phyloP scores from a whole-genome alignment of 2,113 vertebrate species.

The Nibea albiflora region DNA sequence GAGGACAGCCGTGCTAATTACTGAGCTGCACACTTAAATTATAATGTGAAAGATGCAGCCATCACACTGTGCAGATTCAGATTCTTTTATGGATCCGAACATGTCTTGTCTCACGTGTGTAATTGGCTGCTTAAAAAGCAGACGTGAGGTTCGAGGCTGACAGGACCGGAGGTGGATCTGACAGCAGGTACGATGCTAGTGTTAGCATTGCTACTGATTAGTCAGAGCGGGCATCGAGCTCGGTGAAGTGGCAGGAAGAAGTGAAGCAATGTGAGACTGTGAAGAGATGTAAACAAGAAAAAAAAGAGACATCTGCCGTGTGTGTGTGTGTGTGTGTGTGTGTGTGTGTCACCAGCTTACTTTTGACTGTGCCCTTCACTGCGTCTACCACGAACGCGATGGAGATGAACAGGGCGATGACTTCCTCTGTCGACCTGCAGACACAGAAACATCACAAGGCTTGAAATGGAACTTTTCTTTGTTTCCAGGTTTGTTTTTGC shows the following conservation, averaged over 20 bases:
- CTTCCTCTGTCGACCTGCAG: constrained; percentile 95
- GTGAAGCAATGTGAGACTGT: not conserved
- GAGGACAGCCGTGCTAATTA: not conserved
- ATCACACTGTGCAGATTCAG: not conserved
- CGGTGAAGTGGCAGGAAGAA: constrained; percentile 2
- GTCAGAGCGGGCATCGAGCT: constrained; percentile 13
- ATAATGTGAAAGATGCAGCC: not conserved
- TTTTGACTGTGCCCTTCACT: constrained; percentile 95
- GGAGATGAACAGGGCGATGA: constrained; percentile 98
- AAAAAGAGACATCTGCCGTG: not conserved
- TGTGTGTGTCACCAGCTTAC: constrained; percentile 81
- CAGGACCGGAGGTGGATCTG: constrained; percentile 1
- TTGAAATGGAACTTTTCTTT: too few relatives aligned
- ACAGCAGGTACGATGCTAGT: constrained; percentile 14
- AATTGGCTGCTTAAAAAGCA: not conserved
- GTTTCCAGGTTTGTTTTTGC: too few relatives aligned
- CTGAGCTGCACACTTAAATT: constrained; percentile 18
- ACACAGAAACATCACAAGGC: constrained; percentile 22
- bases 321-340: not conserved
- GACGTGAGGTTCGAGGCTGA: not conserved
- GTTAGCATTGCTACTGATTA: constrained; percentile 5
- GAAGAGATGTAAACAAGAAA: not conserved
- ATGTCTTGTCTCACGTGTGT: not conserved
- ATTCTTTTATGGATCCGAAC: not conserved
- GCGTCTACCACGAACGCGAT: constrained; percentile 96